Evolutionary conservation across 2,113 vertebrate genomes (phyloP).

Genomic region (Tursiops truncatus): DNA sequence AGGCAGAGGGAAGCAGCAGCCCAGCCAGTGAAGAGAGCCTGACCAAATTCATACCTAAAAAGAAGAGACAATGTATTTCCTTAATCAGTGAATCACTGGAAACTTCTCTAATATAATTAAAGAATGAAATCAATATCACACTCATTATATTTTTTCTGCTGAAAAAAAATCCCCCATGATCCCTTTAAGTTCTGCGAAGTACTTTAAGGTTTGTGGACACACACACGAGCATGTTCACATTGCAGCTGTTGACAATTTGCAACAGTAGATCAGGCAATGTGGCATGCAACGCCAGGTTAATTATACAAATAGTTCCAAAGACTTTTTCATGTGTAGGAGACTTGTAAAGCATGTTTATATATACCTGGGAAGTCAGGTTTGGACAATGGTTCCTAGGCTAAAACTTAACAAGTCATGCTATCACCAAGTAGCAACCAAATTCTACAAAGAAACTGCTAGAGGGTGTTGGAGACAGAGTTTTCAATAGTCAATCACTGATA

Average conservation of each 20-base stretch:
- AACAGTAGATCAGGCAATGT: not conserved
- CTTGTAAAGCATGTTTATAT: not conserved
- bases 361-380: not conserved
- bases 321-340: not conserved
- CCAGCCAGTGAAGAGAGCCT: conserved; percentile 93
- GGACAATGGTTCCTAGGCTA: not conserved
- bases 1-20: conserved; percentile 88
- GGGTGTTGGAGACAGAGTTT: not conserved
- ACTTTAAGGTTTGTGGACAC: not conserved
- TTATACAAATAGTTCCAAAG: conserved; percentile 44
- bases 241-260: not conserved
- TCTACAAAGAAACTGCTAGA: not conserved
- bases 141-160: not conserved
- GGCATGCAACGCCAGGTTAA: not conserved
- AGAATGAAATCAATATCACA: not conserved
- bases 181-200: not conserved
- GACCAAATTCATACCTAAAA: conserved; percentile 91
- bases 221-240: not conserved
- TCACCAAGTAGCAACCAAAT: not conserved
- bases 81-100: not conserved
- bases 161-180: not conserved
- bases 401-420: not conserved
- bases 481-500: not conserved
- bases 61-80: not conserved
- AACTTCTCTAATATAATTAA: not conserved